Percentiles rank a stretch among this genome's conserved stretches.
Evolutionary conservation across 2,888 invertebrate species (phyloP).

Genomic region (Ophion slaviceki): DNA sequence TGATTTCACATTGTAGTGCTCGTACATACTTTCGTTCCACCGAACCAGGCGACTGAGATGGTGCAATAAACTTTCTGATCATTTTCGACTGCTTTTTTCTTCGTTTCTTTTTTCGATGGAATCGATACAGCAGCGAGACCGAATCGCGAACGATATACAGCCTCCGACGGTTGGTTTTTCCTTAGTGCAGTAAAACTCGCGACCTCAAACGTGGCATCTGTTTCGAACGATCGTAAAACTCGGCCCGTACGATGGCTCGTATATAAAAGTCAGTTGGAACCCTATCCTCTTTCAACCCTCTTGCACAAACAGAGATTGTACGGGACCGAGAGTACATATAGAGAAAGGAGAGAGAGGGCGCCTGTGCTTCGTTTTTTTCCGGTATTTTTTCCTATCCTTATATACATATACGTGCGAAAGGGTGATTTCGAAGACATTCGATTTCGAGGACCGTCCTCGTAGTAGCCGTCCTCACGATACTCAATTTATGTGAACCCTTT

Average conservation of each 20-base stretch:
- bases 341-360: not conserved
- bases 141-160: constrained; percentile 8
- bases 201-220: constrained; percentile 61
- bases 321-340: constrained; percentile 17
- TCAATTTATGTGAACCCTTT: no score
- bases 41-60: no score
- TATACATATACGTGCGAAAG: not conserved
- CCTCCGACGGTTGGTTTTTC: constrained; percentile 43
- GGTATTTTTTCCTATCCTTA: not conserved
- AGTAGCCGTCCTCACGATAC: no score
- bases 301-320: constrained; percentile 6
- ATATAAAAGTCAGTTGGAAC: constrained; percentile 60
- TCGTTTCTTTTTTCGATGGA: not conserved
- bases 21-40: no score
- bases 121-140: no score
- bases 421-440: no score
- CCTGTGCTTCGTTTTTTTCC: not conserved
- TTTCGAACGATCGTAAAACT: constrained; percentile 62
- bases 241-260: constrained; percentile 57
- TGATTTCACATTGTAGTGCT: no score
- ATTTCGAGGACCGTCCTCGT: no score
- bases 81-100: not conserved
- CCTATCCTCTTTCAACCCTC: not conserved
- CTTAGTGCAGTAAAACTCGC: constrained; percentile 56
- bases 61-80: not conserved